phyloP scores from a whole-genome alignment of 92 coral and sea anemone species.

The Bergia sp. region DNA sequence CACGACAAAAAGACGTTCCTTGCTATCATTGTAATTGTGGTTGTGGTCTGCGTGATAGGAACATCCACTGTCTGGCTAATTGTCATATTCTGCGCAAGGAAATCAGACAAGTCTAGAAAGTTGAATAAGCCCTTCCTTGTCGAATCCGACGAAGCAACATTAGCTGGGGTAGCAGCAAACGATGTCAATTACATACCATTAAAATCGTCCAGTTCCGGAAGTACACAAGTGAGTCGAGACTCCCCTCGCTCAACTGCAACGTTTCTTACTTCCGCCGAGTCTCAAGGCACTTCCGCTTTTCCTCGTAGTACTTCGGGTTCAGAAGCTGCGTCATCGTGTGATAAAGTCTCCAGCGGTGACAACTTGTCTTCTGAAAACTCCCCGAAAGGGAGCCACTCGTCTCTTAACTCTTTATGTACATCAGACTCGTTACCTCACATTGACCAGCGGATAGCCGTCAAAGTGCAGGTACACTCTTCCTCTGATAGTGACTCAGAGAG shows the following conservation, averaged over 20 bases:
- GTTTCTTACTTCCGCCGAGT: slow-evolving; percentile 73
- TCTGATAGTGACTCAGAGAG: slow-evolving; percentile 85
- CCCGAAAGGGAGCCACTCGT: slow-evolving; percentile 77
- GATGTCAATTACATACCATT: slow-evolving; percentile 63
- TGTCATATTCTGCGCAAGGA: slow-evolving; percentile 75
- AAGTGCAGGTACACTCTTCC: slow-evolving; percentile 75
- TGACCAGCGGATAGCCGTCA: slow-evolving; percentile 65
- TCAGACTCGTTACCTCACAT: slow-evolving; percentile 73
- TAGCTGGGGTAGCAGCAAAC: slow-evolving; percentile 25
- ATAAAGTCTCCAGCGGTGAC: slow-evolving; percentile 71
- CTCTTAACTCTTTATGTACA: slow-evolving; percentile 73
- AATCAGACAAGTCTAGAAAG: slow-evolving; percentile 35
- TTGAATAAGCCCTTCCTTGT: neutral
- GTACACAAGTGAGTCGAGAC: slow-evolving; percentile 84
- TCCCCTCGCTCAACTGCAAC: slow-evolving; percentile 93
- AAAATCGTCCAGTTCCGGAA: slow-evolving; percentile 82
- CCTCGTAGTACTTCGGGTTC: slow-evolving; percentile 67
- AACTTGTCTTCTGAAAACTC: slow-evolving; percentile 79
- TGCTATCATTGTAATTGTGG: slow-evolving; percentile 82
- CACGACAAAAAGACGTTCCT: slow-evolving; percentile 87
- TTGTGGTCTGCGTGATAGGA: slow-evolving; percentile 79
- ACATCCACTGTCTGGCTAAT: slow-evolving; percentile 85
- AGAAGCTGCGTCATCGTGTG: slow-evolving; percentile 71
- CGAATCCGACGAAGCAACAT: slow-evolving; percentile 2
- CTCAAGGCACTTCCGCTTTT: slow-evolving; percentile 74